Conservation (phyloP, 2,113 vertebrate species). For the Amblyopsis rosae region DNA sequence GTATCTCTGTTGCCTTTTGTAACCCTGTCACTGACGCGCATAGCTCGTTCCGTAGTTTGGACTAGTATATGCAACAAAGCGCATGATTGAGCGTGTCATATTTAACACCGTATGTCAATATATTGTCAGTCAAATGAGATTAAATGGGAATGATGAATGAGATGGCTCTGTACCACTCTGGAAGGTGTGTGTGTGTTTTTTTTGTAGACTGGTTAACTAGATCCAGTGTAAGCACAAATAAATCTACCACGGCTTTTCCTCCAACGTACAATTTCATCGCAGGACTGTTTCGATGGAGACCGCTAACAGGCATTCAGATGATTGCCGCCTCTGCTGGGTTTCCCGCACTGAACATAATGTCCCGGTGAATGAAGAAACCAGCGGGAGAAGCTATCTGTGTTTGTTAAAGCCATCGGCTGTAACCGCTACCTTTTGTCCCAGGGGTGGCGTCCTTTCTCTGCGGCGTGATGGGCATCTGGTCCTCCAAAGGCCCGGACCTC, state of each 20-base stretch:
- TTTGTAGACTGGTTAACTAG: slow-evolving; percentile 2
- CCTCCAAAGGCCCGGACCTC: slow-evolving; percentile 93
- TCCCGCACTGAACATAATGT: slow-evolving; percentile 10
- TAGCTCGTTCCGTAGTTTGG: slow-evolving; percentile 27
- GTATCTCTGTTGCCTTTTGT: slow-evolving; percentile 33
- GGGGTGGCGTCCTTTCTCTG: slow-evolving; percentile 95
- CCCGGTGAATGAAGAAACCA: slow-evolving; percentile 19
- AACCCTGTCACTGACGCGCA: slow-evolving; percentile 33
- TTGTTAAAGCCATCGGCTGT: slow-evolving; percentile 30
- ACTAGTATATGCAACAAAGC: slow-evolving; percentile 26
- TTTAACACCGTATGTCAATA: slow-evolving; percentile 6
- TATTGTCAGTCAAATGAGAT: slow-evolving; percentile 22
- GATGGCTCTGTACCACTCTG: slow-evolving; percentile 2
- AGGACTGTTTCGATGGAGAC: not conserved
- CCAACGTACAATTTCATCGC: too few species aligned
- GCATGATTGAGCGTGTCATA: not conserved
- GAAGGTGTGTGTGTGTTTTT: not conserved
- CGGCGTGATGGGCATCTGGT: slow-evolving; percentile 86
- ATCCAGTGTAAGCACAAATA: not conserved
- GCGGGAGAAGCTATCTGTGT: slow-evolving; percentile 35
- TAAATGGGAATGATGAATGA: slow-evolving; percentile 29
- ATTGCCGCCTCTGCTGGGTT: slow-evolving; percentile 21
- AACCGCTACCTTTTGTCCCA: slow-evolving; percentile 72
- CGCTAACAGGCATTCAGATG: slow-evolving; percentile 41
- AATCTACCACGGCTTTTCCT: too few species aligned